Conservation (phyloP, 2,113 vertebrate species). For the Panthera uncia region DNA sequence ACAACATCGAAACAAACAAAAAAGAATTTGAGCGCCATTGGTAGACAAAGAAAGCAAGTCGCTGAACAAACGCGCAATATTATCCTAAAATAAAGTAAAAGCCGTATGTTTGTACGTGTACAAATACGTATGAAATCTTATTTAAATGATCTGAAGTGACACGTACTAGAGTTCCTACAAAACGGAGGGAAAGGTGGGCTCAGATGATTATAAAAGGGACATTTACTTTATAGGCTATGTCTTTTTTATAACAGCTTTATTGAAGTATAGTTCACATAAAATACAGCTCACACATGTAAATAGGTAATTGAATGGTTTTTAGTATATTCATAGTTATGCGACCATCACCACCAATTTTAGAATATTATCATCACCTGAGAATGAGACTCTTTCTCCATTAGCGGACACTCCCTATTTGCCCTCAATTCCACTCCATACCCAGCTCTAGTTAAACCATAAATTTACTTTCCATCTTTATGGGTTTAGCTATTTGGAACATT, state of each 20-base stretch:
- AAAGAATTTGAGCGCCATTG: not conserved
- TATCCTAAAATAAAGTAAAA: not conserved
- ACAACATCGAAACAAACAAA: too few relatives aligned
- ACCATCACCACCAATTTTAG: not conserved
- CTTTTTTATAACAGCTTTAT: conserved; percentile 13
- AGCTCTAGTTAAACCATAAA: not conserved
- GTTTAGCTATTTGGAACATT: not conserved
- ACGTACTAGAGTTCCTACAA: not conserved
- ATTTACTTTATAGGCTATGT: not conserved
- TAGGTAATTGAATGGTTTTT: not conserved
- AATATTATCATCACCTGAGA: not conserved
- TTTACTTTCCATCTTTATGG: not conserved
- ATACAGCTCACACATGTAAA: not conserved
- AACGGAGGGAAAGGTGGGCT: not conserved
- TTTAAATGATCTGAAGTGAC: not conserved
- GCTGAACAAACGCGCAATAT: not conserved
- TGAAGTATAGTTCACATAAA: not conserved
- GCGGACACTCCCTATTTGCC: not conserved
- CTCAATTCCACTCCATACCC: not conserved
- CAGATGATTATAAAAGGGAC: not conserved
- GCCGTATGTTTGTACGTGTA: not conserved
- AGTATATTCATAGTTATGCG: not conserved
- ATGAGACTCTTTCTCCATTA: not conserved
- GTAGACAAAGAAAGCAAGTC: not conserved
- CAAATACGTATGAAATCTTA: not conserved